These are phyloP conservation scores for Clanis bilineata DNA, from an alignment of 2,888 invertebrate genomes.

Conservation along the genomic window DNA sequence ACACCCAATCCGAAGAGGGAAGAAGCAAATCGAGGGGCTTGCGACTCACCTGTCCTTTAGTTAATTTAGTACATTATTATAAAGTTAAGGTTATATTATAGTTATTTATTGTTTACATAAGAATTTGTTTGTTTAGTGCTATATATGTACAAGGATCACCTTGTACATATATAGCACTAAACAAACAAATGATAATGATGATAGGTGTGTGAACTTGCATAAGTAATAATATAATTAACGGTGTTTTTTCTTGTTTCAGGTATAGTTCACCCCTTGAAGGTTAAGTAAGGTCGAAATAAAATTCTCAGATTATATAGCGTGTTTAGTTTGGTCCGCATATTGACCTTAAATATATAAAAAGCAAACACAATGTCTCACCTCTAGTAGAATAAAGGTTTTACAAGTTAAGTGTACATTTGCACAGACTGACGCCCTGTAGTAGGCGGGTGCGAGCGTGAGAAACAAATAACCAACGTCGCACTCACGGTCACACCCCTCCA, in stretches of 20 bases:
- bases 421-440: slow-evolving; percentile 44
- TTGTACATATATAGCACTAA: not conserved
- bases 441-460: slow-evolving; percentile 79
- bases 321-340: not conserved
- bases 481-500: too few relatives aligned
- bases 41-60: too few relatives aligned
- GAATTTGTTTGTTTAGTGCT: not conserved
- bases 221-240: not conserved
- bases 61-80: too few relatives aligned
- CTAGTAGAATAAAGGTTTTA: slow-evolving; percentile 35
- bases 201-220: not conserved
- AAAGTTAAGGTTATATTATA: too few relatives aligned
- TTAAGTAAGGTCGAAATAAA: not conserved
- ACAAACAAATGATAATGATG: too few relatives aligned
- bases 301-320: not conserved
- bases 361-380: slow-evolving; percentile 23
- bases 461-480: slow-evolving; percentile 67
- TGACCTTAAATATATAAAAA: slow-evolving; percentile 17
- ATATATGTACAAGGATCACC: not conserved
- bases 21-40: too few relatives aligned
- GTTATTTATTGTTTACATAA: not conserved
- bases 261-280: not conserved
- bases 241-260: not conserved
- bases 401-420: slow-evolving; percentile 45
- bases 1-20: too few relatives aligned